A percentile compares a stretch with the other conserved stretches of the same genome.
Conservation (phyloP, 2,113 vertebrate species). For the Gobiocypris rarus region DNA sequence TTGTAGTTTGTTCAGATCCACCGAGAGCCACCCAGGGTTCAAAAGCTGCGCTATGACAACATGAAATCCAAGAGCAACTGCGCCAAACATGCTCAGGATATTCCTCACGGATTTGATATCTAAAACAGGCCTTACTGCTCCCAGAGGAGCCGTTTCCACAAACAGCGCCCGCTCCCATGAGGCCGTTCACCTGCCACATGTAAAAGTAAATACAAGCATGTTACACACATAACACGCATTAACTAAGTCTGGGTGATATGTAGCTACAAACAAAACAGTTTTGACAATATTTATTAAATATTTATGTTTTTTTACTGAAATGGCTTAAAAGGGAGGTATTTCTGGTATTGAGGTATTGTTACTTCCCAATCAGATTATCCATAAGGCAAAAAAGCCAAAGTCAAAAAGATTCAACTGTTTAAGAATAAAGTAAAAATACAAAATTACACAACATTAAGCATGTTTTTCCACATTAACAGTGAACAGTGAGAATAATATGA, state of each 20-base stretch:
- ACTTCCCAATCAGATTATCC: neutral
- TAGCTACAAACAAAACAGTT: neutral
- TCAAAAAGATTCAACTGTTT: neutral
- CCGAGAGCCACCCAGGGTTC: neutral
- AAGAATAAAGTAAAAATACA: neutral
- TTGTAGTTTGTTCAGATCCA: constrained; percentile 22
- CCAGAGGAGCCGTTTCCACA: neutral
- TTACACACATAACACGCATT: neutral
- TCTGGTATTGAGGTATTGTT: neutral
- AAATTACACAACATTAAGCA: neutral
- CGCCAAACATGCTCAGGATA: constrained; percentile 3
- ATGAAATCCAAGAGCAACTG: constrained; percentile 9
- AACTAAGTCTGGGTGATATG: neutral
- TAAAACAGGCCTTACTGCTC: constrained; percentile 5
- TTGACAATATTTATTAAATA: neutral
- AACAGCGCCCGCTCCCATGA: constrained; percentile 11
- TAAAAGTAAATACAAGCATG: constrained; percentile 20
- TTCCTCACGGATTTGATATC: neutral
- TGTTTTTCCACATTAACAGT: neutral
- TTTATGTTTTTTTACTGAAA: neutral
- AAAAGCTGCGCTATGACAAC: neutral
- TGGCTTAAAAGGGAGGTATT: neutral
- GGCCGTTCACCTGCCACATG: constrained; percentile 4
- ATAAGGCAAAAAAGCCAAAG: neutral
- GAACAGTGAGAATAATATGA: neutral